Base-by-base conservation (phyloP, 2,888 invertebrate genomes). In the Dryadula phaetusa region DNA sequence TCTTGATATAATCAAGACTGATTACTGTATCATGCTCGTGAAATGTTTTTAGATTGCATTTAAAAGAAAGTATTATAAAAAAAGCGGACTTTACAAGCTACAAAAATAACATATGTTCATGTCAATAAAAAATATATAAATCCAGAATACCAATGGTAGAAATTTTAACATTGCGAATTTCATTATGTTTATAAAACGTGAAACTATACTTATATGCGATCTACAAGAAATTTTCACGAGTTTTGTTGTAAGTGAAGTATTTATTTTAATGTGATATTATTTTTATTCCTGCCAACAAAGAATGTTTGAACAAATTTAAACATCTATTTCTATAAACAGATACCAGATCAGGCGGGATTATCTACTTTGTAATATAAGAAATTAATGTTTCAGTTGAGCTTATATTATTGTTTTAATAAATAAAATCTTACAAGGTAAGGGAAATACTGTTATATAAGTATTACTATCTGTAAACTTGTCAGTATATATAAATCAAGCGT, bases 1-100 rank as follows among this genome's bases (percentile, higher is more conserved):
- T 96, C 81, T 92, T 96, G 66, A 94, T 95, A 76, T 87, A 72
- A 6, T 16, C 58, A 34, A 40, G 53, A 67, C 61, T 69, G 66
- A 66, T 62, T 28, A 3, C 49, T 60, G 16, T 18, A 44, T 60
- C 28, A 46, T 22, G 10, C 16, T 10, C 28, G 28, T 16, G 8
- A 32, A 10, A 16, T 32, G 28, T 5, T 16, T 28, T 10, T 4
- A 28, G 8, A 3, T 32, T 16, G 28, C 16, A 32, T 52, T 8
- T 28, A 32, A 32, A 28, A 10, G n/a, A n/a, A n/a, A n/a, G n/a
- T n/a, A n/a, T n/a, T n/a, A n/a, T n/a, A n/a, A n/a, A n/a, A n/a
- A n/a, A n/a, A n/a, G n/a, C n/a, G n/a, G n/a, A n/a, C n/a, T n/a
- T n/a, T n/a, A n/a, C n/a, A n/a, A n/a, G n/a, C n/a, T n/a, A n/a